Evolutionary conservation across 64 coral and sea anemone genomes (phyloP).

Genomic region (Dendrophyllia cribrosa): DNA sequence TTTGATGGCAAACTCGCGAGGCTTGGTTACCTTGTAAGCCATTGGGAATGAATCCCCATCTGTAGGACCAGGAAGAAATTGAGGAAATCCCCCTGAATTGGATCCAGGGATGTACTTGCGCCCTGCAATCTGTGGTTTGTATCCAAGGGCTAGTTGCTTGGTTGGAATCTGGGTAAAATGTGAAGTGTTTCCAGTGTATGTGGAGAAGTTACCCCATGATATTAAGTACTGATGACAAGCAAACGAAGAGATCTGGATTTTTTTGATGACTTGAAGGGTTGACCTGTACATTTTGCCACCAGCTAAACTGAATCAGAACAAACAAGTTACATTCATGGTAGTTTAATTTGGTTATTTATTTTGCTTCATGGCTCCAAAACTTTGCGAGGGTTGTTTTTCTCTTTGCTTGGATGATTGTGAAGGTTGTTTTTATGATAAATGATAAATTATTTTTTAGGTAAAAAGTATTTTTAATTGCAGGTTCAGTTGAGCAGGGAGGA

Average conservation of each 20-base stretch:
- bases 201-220: not conserved
- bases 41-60: conserved; percentile 30
- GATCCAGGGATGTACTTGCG: conserved; percentile 42
- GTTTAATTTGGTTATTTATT: no score
- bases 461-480: no score
- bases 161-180: not conserved
- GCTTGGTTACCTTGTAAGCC: not conserved
- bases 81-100: conserved; percentile 37
- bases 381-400: no score
- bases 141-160: not conserved
- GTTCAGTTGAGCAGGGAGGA: no score
- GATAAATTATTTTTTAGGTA: no score
- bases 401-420: no score
- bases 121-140: conserved; percentile 35
- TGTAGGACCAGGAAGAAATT: conserved; percentile 44
- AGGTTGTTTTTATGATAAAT: no score
- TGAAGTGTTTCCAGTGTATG: not conserved
- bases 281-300: conserved; percentile 1
- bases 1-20: not conserved
- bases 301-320: no score
- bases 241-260: not conserved
- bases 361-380: no score
- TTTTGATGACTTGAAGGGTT: not conserved
- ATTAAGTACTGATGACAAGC: no score
- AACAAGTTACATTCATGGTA: no score